Conservation (phyloP, 2,113 vertebrate genomes). For the Syngnathus scovelli region DNA sequence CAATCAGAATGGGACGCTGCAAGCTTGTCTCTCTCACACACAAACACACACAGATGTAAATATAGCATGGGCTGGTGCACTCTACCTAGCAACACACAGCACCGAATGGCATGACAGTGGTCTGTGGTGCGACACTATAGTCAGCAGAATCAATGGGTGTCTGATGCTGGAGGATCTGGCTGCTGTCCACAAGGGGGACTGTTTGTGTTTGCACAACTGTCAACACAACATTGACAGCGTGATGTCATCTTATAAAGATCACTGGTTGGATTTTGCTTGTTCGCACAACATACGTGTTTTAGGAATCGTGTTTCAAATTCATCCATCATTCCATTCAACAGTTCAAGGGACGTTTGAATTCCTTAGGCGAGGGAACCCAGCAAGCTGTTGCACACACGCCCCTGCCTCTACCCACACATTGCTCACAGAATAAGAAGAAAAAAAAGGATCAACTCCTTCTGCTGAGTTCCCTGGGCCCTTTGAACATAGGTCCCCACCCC, state of each 20-base stretch:
- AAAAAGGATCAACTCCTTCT: slow-evolving; percentile 62
- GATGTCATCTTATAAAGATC: slow-evolving; percentile 14
- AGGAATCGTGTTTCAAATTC: neutral
- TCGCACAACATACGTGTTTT: neutral
- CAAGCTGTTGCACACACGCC: slow-evolving; percentile 54
- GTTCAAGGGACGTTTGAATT: slow-evolving; percentile 38
- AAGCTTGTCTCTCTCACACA: slow-evolving; percentile 25
- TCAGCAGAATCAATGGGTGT: slow-evolving; percentile 39
- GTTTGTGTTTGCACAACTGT: slow-evolving; percentile 35
- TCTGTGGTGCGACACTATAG: slow-evolving; percentile 37
- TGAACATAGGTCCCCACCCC: slow-evolving; percentile 65
- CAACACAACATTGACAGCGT: slow-evolving; percentile 11
- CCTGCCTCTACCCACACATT: slow-evolving; percentile 35
- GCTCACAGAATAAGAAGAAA: slow-evolving; percentile 12
- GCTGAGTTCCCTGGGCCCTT: slow-evolving; percentile 62
- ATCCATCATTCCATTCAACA: slow-evolving; percentile 40
- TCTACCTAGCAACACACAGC: slow-evolving; percentile 52
- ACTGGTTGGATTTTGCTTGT: neutral
- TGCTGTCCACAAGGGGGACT: slow-evolving; percentile 51
- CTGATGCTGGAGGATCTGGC: slow-evolving; percentile 45
- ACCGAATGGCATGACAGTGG: slow-evolving; percentile 31
- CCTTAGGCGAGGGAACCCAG: slow-evolving; percentile 54
- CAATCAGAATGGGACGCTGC: slow-evolving; percentile 24
- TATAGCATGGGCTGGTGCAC: slow-evolving; percentile 37
- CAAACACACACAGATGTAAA: slow-evolving; percentile 14